Conservation (phyloP, 2,797 vertebrate species). For the Fistularia tabacaria region DNA sequence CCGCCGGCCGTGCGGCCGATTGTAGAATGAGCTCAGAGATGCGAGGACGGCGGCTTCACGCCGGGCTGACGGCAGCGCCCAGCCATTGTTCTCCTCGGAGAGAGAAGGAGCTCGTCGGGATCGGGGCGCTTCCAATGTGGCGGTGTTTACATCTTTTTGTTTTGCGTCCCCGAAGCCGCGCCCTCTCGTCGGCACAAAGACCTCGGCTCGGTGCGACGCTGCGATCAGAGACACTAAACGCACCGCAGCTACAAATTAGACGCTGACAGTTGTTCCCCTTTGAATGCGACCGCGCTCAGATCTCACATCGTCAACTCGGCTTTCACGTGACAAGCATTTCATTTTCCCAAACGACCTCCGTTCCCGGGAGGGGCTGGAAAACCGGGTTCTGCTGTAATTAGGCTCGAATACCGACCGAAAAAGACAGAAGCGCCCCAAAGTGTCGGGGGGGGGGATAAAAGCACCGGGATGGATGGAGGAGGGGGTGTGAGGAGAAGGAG, state of each 20-base stretch:
- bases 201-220: too few species aligned
- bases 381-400: conserved; percentile 57
- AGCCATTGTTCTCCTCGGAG: too few species aligned
- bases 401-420: conserved; percentile 28
- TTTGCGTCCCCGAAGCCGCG: conserved; percentile 10
- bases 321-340: conserved; percentile 51
- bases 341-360: conserved; percentile 50
- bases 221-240: conserved; percentile 23
- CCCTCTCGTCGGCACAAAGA: too few species aligned
- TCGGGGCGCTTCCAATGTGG: too few species aligned
- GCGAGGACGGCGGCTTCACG: too few species aligned
- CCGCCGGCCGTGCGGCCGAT: too few species aligned
- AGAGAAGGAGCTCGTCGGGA: too few species aligned
- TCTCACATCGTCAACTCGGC: conserved; percentile 40
- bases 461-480: conserved; percentile 41
- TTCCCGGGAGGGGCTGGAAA: conserved; percentile 43
- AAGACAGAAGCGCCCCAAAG: conserved; percentile 36
- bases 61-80: too few species aligned
- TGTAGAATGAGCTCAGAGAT: too few species aligned
- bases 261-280: conserved; percentile 41
- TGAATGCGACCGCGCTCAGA: conserved; percentile 47
- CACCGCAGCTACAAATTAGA: conserved; percentile 52
- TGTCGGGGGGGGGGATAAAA: conserved; percentile 45
- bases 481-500: conserved; percentile 34
- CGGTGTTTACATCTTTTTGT: conserved; percentile 2